Conservation (phyloP, 23 tunicate species). For the Aplidium turbinatum region DNA sequence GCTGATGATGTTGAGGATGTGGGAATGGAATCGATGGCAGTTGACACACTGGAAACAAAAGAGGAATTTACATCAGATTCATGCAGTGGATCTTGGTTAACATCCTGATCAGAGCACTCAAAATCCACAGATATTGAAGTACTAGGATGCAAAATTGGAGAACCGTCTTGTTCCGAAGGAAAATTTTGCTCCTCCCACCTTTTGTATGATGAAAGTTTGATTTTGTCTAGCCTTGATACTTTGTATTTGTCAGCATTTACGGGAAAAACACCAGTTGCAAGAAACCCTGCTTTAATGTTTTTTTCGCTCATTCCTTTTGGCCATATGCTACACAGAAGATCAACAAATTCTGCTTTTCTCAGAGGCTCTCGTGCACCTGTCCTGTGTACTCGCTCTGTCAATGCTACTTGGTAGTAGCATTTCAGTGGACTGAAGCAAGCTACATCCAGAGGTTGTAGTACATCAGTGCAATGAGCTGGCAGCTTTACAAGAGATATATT, state of each 20-base stretch:
- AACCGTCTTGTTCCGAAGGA: no score
- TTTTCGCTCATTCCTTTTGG: neutral
- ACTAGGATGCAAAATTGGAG: no score
- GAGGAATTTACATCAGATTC: no score
- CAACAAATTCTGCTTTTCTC: slow-evolving; percentile 17
- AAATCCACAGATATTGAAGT: no score
- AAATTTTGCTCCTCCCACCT: slow-evolving; percentile 15
- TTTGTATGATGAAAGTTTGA: neutral
- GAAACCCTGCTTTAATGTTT: slow-evolving; percentile 3
- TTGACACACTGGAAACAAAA: no score
- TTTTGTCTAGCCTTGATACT: slow-evolving; percentile 17
- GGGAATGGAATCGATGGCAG: no score
- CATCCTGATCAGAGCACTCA: no score
- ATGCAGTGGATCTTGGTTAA: no score
- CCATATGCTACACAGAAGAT: slow-evolving; percentile 8
- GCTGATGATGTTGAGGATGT: no score
- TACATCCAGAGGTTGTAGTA: slow-evolving; percentile 23
- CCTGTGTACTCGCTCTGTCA: neutral
- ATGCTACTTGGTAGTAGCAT: neutral
- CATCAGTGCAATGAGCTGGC: slow-evolving; percentile 34
- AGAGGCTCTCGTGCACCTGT: slow-evolving; percentile 5
- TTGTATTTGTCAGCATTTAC: neutral
- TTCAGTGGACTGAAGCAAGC: slow-evolving; percentile 16
- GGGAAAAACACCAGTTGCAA: slow-evolving; percentile 10
- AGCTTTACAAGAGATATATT: slow-evolving; percentile 15